A percentile compares a stretch with the other conserved stretches of the same genome.
Conservation (phyloP, 2,888 invertebrate genomes). For the Cerastis rubricosa region DNA sequence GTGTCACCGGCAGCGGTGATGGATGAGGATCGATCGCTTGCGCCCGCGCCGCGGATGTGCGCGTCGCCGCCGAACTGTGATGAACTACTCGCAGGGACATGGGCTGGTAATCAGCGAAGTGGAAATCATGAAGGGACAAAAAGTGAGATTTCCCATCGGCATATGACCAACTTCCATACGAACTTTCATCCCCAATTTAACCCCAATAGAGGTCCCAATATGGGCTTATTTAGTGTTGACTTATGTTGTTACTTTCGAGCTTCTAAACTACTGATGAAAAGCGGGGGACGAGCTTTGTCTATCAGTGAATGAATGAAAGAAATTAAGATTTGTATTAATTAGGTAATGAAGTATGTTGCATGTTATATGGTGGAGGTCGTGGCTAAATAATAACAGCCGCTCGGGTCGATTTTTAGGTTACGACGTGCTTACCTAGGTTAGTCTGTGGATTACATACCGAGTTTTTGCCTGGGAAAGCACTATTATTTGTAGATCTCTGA, state of each 20-base stretch:
- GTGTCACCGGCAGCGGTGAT: conserved; percentile 67
- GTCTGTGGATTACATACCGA: not conserved
- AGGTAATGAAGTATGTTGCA: not conserved
- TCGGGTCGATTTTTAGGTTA: not conserved
- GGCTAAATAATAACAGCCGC: not conserved
- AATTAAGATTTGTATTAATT: not conserved
- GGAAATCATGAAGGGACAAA: conserved; percentile 2
- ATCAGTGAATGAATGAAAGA: not conserved
- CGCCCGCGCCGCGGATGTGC: conserved; percentile 49
- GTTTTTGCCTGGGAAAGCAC: not conserved
- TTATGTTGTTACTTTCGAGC: not conserved
- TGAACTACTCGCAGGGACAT: conserved; percentile 3
- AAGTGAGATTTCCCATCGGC: not conserved
- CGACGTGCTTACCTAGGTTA: not conserved
- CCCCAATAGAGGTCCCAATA: not conserved
- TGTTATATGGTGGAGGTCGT: no score
- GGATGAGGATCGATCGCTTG: conserved; percentile 69
- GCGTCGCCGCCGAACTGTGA: conserved; percentile 33
- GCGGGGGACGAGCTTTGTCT: not conserved
- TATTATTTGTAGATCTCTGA: no score
- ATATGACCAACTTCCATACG: not conserved
- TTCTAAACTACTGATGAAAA: not conserved
- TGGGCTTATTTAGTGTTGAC: not conserved
- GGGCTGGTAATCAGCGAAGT: conserved; percentile 9
- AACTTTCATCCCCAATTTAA: not conserved